Evolutionary conservation across 2,113 vertebrate genomes (phyloP).

Genomic region (Burhinus bistriatus): DNA sequence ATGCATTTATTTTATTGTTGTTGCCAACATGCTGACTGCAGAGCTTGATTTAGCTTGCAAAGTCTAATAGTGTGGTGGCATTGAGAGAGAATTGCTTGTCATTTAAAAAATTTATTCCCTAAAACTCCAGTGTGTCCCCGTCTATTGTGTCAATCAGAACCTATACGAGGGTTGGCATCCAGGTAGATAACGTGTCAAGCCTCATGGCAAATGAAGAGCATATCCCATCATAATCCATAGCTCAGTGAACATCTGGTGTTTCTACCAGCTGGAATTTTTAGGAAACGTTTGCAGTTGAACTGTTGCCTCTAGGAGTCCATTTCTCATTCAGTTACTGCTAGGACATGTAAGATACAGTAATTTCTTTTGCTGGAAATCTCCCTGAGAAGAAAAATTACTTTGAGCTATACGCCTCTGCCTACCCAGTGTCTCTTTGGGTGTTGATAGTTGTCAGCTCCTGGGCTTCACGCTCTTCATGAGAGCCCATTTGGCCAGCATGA

Average conservation of each 20-base stretch:
- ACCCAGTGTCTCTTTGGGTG: background rate
- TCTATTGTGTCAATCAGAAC: background rate
- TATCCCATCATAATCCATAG: background rate
- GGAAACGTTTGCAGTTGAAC: background rate
- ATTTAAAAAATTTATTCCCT: background rate
- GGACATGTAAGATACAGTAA: background rate
- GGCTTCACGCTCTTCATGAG: background rate
- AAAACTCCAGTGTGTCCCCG: background rate
- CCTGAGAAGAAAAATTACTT: background rate
- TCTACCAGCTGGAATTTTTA: background rate
- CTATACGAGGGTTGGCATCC: background rate
- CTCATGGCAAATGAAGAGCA: background rate
- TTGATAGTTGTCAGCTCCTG: conserved; percentile 15
- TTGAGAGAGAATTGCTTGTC: background rate
- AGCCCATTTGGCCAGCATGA: background rate
- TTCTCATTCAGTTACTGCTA: background rate
- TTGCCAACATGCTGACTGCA: background rate
- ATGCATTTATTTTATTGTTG: background rate
- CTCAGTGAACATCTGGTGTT: background rate
- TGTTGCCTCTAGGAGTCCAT: background rate
- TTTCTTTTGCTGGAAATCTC: background rate
- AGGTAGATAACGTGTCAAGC: background rate
- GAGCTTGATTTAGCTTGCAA: background rate
- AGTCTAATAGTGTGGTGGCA: background rate
- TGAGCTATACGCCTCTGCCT: background rate